Percentiles rank a stretch among this genome's conserved stretches.
These are phyloP conservation scores for Rachycentron canadum DNA, from an alignment of 2,797 vertebrate genomes.

Conservation along the genomic window DNA sequence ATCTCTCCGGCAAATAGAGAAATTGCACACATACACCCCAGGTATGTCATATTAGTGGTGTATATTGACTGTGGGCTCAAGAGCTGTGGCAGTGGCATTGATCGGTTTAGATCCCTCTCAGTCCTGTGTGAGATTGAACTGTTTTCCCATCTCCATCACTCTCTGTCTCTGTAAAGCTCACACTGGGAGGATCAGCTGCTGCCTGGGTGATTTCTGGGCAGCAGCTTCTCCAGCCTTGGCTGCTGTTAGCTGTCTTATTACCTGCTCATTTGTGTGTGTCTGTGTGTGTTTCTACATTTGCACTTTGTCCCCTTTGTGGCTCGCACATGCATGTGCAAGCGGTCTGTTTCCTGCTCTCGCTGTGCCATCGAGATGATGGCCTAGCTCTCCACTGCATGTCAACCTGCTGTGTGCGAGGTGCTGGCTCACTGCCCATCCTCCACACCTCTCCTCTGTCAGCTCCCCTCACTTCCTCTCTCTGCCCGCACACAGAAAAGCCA, in stretches of 20 bases:
- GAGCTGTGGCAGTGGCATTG: slow-evolving; percentile 56
- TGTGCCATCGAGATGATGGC: slow-evolving; percentile 26
- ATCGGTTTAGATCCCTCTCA: slow-evolving; percentile 44
- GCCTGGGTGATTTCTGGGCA: slow-evolving; percentile 57
- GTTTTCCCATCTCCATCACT: slow-evolving; percentile 41
- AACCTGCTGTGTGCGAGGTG: slow-evolving; percentile 54
- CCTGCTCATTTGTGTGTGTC: slow-evolving; percentile 18
- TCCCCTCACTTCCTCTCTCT: slow-evolving; percentile 62
- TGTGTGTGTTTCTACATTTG: slow-evolving; percentile 15
- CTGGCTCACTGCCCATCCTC: slow-evolving; percentile 54
- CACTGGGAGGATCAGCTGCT: slow-evolving; percentile 56
- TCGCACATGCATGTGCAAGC: background rate
- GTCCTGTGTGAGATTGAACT: slow-evolving; percentile 51
- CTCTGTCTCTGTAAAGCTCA: slow-evolving; percentile 46
- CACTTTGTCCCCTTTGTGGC: slow-evolving; percentile 41
- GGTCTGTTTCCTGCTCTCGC: slow-evolving; percentile 57
- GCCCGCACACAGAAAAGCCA: slow-evolving; percentile 50
- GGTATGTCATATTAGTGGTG: slow-evolving; percentile 36
- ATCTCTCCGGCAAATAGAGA: slow-evolving; percentile 20
- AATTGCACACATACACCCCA: background rate
- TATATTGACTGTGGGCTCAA: slow-evolving; percentile 47
- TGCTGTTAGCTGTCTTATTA: slow-evolving; percentile 60
- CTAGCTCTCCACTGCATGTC: slow-evolving; percentile 42
- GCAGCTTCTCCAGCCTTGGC: slow-evolving; percentile 50
- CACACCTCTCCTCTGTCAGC: slow-evolving; percentile 55